Conservation (phyloP, 2,113 vertebrate species). For the Galbula dea region DNA sequence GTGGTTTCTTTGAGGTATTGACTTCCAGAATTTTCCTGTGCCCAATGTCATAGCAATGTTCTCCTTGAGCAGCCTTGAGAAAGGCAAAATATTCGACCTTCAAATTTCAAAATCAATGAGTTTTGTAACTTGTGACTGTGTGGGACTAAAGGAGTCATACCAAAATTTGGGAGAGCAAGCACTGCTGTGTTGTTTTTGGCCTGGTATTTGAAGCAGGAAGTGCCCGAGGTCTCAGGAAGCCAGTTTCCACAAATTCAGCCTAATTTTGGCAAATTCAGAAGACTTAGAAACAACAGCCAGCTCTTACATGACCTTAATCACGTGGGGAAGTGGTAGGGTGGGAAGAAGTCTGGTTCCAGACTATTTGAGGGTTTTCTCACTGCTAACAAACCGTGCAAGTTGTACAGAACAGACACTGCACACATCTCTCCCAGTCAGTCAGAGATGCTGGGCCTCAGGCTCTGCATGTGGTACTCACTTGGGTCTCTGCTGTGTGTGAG, state of each 20-base stretch:
- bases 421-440: background rate
- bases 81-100: background rate
- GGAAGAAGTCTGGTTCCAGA: background rate
- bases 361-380: background rate
- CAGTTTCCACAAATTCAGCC: constrained; percentile 27
- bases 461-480: accelerated
- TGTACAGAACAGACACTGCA: background rate
- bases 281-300: background rate
- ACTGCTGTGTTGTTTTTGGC: constrained; percentile 7
- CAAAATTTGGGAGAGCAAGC: background rate
- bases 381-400: background rate
- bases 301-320: constrained; percentile 9
- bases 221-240: background rate
- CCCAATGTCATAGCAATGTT: background rate
- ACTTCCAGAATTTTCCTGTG: background rate
- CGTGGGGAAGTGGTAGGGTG: background rate
- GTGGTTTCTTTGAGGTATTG: background rate
- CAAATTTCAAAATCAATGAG: background rate
- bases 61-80: background rate
- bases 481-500: accelerated
- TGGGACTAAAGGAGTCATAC: background rate
- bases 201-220: background rate
- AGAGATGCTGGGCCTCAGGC: background rate
- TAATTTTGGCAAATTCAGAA: constrained; percentile 31
- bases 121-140: background rate